Evolutionary conservation across 2,113 vertebrate genomes (phyloP).

Genomic region (Stigmatopora nigra): DNA sequence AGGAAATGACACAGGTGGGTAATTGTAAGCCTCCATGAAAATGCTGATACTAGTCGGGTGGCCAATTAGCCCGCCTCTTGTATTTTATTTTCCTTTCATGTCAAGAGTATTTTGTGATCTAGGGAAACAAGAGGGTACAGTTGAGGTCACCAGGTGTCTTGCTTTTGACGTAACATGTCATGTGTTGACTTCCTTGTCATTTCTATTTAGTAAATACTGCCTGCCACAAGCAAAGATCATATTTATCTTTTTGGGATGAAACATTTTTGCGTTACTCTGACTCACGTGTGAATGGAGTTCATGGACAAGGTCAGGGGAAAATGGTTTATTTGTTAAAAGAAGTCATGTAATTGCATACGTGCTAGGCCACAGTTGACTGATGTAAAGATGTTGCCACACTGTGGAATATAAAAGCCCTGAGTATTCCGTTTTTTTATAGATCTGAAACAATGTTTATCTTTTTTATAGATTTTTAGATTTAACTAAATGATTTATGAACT

Average conservation of each 20-base stretch:
- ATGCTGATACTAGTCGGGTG: not conserved
- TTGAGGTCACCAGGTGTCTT: slow-evolving; percentile 5
- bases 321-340: slow-evolving; percentile 21
- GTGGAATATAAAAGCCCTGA: no score
- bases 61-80: not conserved
- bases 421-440: no score
- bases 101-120: slow-evolving; percentile 7
- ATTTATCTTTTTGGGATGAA: not conserved
- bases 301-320: slow-evolving; percentile 13
- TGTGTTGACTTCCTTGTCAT: not conserved
- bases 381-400: slow-evolving; percentile 30
- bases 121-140: not conserved
- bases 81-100: slow-evolving; percentile 9
- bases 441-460: no score
- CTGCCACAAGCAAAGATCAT: not conserved
- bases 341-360: slow-evolving; percentile 10
- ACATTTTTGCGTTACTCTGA: not conserved
- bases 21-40: not conserved
- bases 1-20: slow-evolving; percentile 67
- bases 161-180: not conserved
- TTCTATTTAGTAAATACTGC: not conserved
- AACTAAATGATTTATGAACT: no score
- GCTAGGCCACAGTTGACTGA: not conserved
- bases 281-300: not conserved
- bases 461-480: no score